phyloP scores from a whole-genome alignment of 2,888 invertebrate genomes.

The Ichneumoninae sp. region DNA sequence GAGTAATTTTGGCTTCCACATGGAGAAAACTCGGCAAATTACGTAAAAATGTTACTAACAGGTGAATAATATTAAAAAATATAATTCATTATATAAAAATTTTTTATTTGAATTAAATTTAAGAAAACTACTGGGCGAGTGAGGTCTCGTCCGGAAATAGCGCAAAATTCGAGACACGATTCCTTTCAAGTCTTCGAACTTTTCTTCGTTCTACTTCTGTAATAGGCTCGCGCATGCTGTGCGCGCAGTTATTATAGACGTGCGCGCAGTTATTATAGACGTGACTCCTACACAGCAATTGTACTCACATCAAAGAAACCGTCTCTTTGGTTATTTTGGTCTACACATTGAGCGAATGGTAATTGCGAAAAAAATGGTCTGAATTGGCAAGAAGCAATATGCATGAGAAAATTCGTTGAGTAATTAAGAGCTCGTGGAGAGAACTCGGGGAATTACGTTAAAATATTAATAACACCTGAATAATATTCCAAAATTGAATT shows the following conservation, averaged over 20 bases:
- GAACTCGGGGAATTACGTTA: too few species aligned
- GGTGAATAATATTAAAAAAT: too few species aligned
- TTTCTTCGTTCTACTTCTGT: background rate
- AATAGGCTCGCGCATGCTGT: background rate
- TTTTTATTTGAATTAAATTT: too few species aligned
- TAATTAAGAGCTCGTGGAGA: background rate
- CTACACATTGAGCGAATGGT: too few species aligned
- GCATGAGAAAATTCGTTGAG: background rate
- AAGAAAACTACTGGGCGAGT: too few species aligned
- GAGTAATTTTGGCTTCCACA: too few species aligned
- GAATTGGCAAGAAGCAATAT: too few species aligned
- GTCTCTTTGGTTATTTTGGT: background rate
- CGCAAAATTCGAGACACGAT: slow-evolving; percentile 8
- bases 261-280: background rate
- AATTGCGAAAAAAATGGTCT: too few species aligned
- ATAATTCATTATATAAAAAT: too few species aligned
- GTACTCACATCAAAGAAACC: background rate
- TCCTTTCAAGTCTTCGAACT: slow-evolving; percentile 20
- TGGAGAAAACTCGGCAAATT: too few species aligned
- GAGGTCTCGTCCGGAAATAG: slow-evolving; percentile 31
- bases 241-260: background rate
- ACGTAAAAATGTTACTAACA: too few species aligned
- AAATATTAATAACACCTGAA: background rate
- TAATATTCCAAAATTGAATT: too few species aligned
- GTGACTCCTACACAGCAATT: background rate